Percentiles rank a stretch among this genome's conserved stretches.
Conservation (phyloP, 2,888 invertebrate species). For the Crematogaster levior region DNA sequence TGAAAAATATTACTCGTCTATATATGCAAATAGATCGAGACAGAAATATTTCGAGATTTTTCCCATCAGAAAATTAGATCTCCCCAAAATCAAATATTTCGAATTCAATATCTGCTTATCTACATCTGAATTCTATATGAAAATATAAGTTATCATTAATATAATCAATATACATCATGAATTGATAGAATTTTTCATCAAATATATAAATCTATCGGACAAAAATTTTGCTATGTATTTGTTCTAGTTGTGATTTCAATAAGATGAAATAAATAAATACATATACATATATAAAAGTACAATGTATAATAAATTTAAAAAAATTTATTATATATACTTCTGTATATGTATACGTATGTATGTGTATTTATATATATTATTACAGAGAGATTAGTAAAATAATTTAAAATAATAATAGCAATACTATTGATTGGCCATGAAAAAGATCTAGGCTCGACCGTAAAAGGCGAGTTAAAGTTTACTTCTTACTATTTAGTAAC, state of each 20-base stretch:
- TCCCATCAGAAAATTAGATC: conserved; percentile 17
- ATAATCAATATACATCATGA: not conserved
- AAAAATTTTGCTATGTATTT: not conserved
- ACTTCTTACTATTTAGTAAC: no score
- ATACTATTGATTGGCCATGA: no score
- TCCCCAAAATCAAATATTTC: not conserved
- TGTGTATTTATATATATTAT: no score
- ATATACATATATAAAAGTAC: no score
- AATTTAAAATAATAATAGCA: no score
- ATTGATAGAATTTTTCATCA: not conserved
- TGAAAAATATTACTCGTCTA: conserved; percentile 17
- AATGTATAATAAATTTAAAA: no score
- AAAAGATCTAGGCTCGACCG: no score
- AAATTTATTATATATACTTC: not conserved
- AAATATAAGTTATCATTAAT: conserved; percentile 1
- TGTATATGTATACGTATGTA: no score
- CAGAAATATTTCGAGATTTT: conserved; percentile 5
- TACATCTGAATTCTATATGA: not conserved
- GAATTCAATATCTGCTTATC: not conserved
- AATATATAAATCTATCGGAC: not conserved
- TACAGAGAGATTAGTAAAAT: no score
- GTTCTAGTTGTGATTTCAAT: not conserved
- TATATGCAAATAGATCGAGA: not conserved
- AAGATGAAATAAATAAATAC: no score
- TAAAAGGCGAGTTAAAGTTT: no score